Evolutionary conservation across 2,888 invertebrate species (phyloP), one percentile per base, ranked within the genome.

Genomic region (Conchocele bisecta): DNA sequence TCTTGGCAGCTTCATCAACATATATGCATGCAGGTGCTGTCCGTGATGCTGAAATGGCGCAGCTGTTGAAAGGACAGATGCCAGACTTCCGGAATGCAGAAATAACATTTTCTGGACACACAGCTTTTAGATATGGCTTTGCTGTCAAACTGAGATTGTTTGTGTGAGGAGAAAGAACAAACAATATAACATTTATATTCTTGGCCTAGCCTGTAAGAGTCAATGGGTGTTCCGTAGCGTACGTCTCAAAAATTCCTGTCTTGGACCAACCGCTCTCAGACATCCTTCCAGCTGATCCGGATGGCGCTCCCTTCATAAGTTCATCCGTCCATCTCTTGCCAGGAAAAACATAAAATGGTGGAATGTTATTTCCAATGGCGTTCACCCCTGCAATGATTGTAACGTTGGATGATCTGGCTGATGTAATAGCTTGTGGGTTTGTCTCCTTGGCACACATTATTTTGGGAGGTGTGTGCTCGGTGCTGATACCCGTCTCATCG

Each of bases 401-500:
- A 11, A 46, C 54, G 13, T 31, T 28, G 13, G 48, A 26, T 17
- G 57, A 65, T 37, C 33, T 53, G 11, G 35, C 35, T n/a, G 57
- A 57, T 24, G 65, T 65, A 7, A 57, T 24, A 15, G 48, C 15
- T 29, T 48, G 50, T n/a, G 57, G 39, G 22, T 56, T 57, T 7
- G 57, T 51, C 13, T 51, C 41, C 33, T 39, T 66, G 28, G 20
- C 31, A 50, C 66, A 66, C 11, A 66, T 29, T 29, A 42, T 35
- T 51, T 50, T 51, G 9, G 26, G 41, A 20, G 59, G 58, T 6
- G 22, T 26, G 29, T 66, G 57, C 17, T 48, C 50, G 20, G 66
- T 66, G n/a, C 17, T 58, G 13, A 66, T 20, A 6, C 67, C 59
- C 15, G 46, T 59, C 28, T 66, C 65, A 31, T 66, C 65, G 20